These are phyloP conservation scores for Notamacropus eugenii DNA, from an alignment of 2,797 vertebrate species.

Conservation along the genomic window DNA sequence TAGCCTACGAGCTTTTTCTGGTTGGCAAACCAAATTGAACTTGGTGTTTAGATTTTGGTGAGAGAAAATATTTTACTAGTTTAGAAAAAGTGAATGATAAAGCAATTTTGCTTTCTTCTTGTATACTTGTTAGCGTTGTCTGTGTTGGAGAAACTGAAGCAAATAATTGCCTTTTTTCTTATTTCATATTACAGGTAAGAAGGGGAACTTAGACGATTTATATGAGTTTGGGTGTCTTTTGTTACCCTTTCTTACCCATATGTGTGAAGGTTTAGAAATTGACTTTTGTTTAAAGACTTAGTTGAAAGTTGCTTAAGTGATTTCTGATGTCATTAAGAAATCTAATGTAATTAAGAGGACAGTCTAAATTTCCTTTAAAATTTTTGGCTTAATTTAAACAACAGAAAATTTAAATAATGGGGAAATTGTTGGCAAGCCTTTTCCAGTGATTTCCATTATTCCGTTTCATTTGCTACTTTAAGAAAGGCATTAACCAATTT, in stretches of 20 bases:
- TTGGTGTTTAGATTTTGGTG: conserved; percentile 38
- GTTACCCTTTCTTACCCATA: neutral
- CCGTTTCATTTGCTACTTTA: neutral
- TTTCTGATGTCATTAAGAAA: conserved; percentile 1
- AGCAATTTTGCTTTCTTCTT: conserved; percentile 51
- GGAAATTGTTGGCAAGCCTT: conserved; percentile 1
- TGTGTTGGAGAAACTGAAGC: conserved; percentile 56
- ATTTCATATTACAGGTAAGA: conserved; percentile 24
- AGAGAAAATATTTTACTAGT: conserved; percentile 29
- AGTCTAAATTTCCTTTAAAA: neutral
- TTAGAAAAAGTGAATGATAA: conserved; percentile 44
- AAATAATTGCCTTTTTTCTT: conserved; percentile 47
- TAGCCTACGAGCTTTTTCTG: conserved; percentile 41
- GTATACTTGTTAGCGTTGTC: conserved; percentile 40
- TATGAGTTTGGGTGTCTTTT: conserved; percentile 29
- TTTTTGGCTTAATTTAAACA: neutral
- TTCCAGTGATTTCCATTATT: neutral
- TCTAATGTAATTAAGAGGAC: neutral
- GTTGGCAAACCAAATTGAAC: conserved; percentile 25
- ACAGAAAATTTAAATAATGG: neutral
- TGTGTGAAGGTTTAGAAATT: conserved; percentile 46
- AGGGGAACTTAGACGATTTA: conserved; percentile 8
- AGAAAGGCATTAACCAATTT: neutral
- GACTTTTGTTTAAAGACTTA: conserved; percentile 26
- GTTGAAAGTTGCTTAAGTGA: conserved; percentile 42